phyloP scores from a whole-genome alignment of 2,113 vertebrate species.

The Mugil cephalus region DNA sequence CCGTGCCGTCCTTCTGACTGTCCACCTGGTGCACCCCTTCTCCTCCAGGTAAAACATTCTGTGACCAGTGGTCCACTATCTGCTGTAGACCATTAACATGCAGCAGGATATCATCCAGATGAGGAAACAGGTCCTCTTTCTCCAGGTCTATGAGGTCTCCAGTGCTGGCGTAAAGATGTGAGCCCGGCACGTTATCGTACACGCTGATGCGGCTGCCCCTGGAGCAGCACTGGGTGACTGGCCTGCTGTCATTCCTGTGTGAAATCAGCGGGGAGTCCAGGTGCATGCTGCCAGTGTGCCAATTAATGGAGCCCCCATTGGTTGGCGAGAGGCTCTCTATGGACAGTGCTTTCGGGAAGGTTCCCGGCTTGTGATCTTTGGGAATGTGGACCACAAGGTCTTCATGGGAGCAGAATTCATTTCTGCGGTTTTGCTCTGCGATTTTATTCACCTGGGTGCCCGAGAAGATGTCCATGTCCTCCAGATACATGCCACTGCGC shows the following conservation, averaged over 20 bases:
- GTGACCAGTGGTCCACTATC: slow-evolving; percentile 94
- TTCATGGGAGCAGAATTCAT: slow-evolving; percentile 94
- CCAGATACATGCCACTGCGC: slow-evolving; percentile 94
- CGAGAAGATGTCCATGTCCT: slow-evolving; percentile 90
- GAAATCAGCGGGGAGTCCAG: slow-evolving; percentile 79
- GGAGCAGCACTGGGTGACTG: slow-evolving; percentile 86
- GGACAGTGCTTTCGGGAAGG: slow-evolving; percentile 97
- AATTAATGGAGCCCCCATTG: slow-evolving; percentile 84
- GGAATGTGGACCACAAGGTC: slow-evolving; percentile 94
- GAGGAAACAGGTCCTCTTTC: slow-evolving; percentile 92
- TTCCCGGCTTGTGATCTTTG: slow-evolving; percentile 98
- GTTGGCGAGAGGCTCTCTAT: slow-evolving; percentile 95
- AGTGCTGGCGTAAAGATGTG: slow-evolving; percentile 95
- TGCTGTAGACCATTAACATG: slow-evolving; percentile 93
- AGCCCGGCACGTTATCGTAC: slow-evolving; percentile 93
- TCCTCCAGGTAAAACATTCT: slow-evolving; percentile 86
- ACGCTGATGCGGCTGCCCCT: slow-evolving; percentile 90
- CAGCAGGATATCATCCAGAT: slow-evolving; percentile 92
- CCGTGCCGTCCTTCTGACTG: slow-evolving; percentile 66
- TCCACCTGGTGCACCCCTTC: slow-evolving; percentile 75
- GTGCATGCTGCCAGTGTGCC: slow-evolving; percentile 88
- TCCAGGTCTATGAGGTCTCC: slow-evolving; percentile 95
- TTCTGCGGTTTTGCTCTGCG: slow-evolving; percentile 85
- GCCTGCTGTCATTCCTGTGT: slow-evolving; percentile 80
- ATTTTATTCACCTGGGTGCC: slow-evolving; percentile 81